Percentiles rank a stretch among this genome's conserved stretches.
These are phyloP conservation scores for Phenganax subtilis DNA, from an alignment of 92 coral and sea anemone species.

Conservation along the genomic window DNA sequence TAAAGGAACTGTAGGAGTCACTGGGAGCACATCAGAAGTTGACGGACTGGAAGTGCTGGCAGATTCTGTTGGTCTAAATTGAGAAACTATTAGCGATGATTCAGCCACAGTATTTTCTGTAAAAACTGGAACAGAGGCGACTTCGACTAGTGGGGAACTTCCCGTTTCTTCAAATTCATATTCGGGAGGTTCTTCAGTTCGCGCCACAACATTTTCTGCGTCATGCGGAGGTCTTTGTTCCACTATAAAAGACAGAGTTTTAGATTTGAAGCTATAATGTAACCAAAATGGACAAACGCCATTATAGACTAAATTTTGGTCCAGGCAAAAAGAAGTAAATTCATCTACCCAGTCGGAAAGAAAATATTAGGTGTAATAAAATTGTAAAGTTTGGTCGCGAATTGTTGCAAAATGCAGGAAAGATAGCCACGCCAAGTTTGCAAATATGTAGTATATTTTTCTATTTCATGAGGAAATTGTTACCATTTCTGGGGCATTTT, in stretches of 20 bases:
- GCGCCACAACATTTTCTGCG: conserved; percentile 5
- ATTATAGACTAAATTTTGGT: no score
- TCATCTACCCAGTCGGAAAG: no score
- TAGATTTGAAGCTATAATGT: neutral
- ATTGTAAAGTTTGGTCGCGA: no score
- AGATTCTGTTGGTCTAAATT: conserved; percentile 22
- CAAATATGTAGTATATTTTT: no score
- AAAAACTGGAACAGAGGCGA: conserved; percentile 24
- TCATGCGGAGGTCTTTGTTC: neutral
- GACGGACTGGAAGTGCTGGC: conserved; percentile 26
- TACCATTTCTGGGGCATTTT: no score
- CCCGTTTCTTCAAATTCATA: neutral
- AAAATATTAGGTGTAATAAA: no score
- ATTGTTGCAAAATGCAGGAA: no score
- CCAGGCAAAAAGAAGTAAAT: no score
- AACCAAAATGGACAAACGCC: neutral
- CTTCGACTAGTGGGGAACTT: neutral
- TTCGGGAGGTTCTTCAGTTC: conserved; percentile 14
- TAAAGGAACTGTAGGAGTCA: conserved; percentile 14
- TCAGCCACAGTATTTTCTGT: conserved; percentile 13
- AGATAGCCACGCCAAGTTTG: no score
- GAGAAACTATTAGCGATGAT: neutral
- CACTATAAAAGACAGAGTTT: neutral
- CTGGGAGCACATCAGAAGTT: conserved; percentile 25
- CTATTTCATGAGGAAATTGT: no score